These are phyloP conservation scores for Delia radicum DNA, from an alignment of 1,140 invertebrate species.

Conservation along the genomic window DNA sequence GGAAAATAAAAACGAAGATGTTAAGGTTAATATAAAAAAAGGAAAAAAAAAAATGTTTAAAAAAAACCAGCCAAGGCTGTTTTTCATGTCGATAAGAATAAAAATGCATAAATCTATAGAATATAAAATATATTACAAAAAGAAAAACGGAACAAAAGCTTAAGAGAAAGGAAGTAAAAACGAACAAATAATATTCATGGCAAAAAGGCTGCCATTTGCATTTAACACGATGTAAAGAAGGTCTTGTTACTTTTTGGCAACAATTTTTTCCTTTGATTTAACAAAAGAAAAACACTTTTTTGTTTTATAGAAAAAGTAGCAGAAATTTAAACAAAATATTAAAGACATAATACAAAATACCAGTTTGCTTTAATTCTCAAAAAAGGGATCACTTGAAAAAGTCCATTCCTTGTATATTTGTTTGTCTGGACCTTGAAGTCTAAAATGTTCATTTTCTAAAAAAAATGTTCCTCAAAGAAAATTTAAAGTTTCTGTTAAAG, in stretches of 20 bases:
- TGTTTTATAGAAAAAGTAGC: too few species aligned
- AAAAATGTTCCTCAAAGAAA: too few species aligned
- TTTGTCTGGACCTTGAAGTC: too few species aligned
- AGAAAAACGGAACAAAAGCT: background rate
- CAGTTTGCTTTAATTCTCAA: too few species aligned
- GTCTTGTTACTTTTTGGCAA: background rate
- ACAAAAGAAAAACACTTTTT: background rate
- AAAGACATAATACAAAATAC: too few species aligned
- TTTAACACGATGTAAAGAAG: background rate
- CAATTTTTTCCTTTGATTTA: background rate
- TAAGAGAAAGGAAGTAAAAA: background rate
- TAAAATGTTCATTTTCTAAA: too few species aligned
- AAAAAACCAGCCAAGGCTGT: background rate
- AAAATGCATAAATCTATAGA: conserved; percentile 20
- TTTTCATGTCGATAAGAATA: conserved; percentile 19
- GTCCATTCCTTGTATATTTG: too few species aligned
- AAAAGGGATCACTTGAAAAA: too few species aligned
- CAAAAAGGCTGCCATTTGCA: conserved; percentile 1
- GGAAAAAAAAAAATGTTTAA: background rate
- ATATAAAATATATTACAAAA: background rate
- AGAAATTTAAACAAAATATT: too few species aligned
- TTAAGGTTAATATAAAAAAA: background rate
- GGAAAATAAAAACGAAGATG: background rate
- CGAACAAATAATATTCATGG: background rate
- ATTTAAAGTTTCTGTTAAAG: too few species aligned